Evolutionary conservation across 2,113 vertebrate species (phyloP).

Genomic region (Oncorhynchus keta): DNA sequence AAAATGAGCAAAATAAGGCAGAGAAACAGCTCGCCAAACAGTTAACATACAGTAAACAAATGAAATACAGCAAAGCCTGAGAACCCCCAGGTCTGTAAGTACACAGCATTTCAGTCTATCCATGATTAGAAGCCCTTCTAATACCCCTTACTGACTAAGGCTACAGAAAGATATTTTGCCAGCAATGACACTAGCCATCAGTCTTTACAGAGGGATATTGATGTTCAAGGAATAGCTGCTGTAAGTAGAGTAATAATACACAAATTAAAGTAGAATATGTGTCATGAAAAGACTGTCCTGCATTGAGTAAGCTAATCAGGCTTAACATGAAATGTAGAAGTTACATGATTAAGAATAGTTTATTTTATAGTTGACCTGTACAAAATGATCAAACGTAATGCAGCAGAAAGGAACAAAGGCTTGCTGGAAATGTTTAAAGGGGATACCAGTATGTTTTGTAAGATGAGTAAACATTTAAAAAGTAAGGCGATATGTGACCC

Average conservation of each 20-base stretch:
- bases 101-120: background rate
- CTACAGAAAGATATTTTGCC: background rate
- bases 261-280: background rate
- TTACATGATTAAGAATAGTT: background rate
- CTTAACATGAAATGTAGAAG: background rate
- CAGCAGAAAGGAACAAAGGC: background rate
- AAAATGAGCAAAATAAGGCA: constrained; percentile 1
- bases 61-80: background rate
- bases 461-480: background rate
- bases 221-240: background rate
- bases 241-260: background rate
- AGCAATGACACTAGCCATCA: background rate
- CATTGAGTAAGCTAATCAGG: background rate
- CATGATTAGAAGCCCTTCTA: background rate
- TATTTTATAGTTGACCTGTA: background rate
- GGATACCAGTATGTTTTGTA: background rate
- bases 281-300: background rate
- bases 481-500: constrained; percentile 3
- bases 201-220: background rate
- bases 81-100: background rate
- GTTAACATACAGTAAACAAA: background rate
- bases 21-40: background rate
- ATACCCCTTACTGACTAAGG: background rate
- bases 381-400: background rate
- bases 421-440: background rate